Conservation (phyloP, 2,113 vertebrate species). For the Spheniscus mendiculus region DNA sequence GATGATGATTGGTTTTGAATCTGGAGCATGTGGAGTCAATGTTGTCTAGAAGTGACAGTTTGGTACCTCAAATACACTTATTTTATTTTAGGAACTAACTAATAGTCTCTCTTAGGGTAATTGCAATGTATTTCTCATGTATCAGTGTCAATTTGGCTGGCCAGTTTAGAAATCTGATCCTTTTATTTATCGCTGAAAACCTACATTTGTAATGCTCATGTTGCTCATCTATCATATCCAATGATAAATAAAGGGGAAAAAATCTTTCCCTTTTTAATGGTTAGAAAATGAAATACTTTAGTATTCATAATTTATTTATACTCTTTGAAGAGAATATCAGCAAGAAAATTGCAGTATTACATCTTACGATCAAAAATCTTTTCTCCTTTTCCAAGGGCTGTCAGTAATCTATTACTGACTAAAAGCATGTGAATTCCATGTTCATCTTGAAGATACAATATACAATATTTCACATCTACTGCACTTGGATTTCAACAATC, state of each 20-base stretch:
- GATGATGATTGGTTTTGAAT: neutral
- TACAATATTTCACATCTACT: neutral
- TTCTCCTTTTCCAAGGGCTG: neutral
- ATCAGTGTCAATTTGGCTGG: neutral
- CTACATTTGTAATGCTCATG: neutral
- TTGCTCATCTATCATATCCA: neutral
- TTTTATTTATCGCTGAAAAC: neutral
- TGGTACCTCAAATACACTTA: neutral
- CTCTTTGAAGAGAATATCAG: neutral
- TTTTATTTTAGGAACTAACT: neutral
- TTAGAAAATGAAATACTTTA: neutral
- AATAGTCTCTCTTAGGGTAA: neutral
- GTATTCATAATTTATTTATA: neutral
- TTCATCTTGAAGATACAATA: neutral
- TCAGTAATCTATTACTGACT: neutral
- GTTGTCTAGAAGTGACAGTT: neutral
- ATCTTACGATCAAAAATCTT: rapidly evolving
- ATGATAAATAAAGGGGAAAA: neutral
- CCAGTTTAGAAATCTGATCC: neutral
- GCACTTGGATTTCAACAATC: slow-evolving; percentile 13
- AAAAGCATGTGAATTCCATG: neutral
- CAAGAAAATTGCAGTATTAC: neutral
- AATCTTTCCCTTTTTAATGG: neutral
- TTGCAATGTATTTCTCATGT: neutral
- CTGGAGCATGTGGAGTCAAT: neutral